These are phyloP conservation scores for Caenorhabditis japonica DNA, from an alignment of 2,888 invertebrate species.

Conservation along the genomic window DNA sequence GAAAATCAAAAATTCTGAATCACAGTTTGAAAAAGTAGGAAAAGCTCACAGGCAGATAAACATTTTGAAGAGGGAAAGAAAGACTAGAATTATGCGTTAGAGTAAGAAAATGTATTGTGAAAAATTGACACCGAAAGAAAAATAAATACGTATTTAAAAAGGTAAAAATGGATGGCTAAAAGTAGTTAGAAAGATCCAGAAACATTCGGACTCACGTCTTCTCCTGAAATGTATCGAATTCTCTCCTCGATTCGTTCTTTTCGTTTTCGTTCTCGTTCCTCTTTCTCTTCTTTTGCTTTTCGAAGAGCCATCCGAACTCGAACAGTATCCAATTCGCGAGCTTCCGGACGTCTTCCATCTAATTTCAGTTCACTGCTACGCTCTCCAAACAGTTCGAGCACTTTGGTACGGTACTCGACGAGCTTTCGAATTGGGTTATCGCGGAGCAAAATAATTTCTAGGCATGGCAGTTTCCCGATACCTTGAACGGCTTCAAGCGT, in stretches of 20 bases:
- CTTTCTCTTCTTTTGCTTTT: constrained; percentile 82
- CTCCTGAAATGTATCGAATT: constrained; percentile 47
- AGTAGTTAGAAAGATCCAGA: constrained; percentile 25
- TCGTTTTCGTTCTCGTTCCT: constrained; percentile 52
- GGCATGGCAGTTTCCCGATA: constrained; percentile 85
- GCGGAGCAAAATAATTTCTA: constrained; percentile 87
- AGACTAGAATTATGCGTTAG: constrained; percentile 12
- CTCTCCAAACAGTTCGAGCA: constrained; percentile 88
- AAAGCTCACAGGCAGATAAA: constrained; percentile 18
- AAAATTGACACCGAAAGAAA: neutral
- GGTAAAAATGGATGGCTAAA: neutral
- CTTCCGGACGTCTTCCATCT: constrained; percentile 89
- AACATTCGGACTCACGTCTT: constrained; percentile 29
- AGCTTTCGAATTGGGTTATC: constrained; percentile 90
- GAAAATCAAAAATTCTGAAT: constrained; percentile 1
- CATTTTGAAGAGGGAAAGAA: neutral
- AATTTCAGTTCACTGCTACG: constrained; percentile 87
- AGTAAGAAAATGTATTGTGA: too few species aligned
- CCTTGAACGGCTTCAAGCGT: constrained; percentile 80
- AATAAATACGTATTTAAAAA: neutral
- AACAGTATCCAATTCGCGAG: constrained; percentile 91
- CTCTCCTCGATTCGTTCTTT: constrained; percentile 57
- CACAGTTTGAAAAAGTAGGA: neutral
- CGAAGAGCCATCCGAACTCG: constrained; percentile 91
- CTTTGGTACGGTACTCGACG: constrained; percentile 83